Evolutionary conservation across 2,113 vertebrate species (phyloP), one percentile per base, ranked within the genome.

Genomic region (Neodon shergylaensis): DNA sequence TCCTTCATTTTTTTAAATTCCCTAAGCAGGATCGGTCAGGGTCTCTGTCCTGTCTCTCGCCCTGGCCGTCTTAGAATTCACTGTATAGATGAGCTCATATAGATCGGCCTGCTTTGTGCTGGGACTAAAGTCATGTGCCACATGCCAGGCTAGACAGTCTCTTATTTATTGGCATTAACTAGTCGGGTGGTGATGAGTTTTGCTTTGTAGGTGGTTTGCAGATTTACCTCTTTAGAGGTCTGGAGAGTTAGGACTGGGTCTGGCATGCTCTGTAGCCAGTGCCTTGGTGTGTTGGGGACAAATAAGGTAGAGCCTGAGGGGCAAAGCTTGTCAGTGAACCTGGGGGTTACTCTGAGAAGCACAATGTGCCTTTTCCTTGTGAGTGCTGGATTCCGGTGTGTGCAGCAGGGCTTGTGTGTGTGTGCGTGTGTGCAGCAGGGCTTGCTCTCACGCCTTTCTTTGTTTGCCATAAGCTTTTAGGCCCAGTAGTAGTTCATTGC

Each of bases 141-240:
- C 17, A 21, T n/a, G 36, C 36, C 70, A 5, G 3, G 36, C 21
- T 58, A 87, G 47, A 54, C 24, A 61, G 44, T 82, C 96, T 76
- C 83, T 72, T 72, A 31, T 63, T 90, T 92, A n/a, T 61, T 92
- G 92, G 65, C 33, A 63, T 44, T 65, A 33, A 63, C 13, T 63
- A 39, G 54, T 33, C 83, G n/a, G 77, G 77, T 90, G 49, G 8
- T 94, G 28, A 72, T 89, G 31, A 44, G 3, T 92, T 95, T 94
- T 72, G 88, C 87, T 94, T 90, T 79, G 85, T 26, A 92, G 61
- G 39, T 83, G 77, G 28, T 90, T 91, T 88, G 12, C 24, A 47
- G 10, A 33, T 93, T 90, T 90, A 78, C 21, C 84, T 33, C 9
- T 76, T 17, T 86, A 91, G 90, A 94, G 94, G 68, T 89, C 65